Conservation (phyloP, 2,113 vertebrate genomes). For the Crotalus viridis region DNA sequence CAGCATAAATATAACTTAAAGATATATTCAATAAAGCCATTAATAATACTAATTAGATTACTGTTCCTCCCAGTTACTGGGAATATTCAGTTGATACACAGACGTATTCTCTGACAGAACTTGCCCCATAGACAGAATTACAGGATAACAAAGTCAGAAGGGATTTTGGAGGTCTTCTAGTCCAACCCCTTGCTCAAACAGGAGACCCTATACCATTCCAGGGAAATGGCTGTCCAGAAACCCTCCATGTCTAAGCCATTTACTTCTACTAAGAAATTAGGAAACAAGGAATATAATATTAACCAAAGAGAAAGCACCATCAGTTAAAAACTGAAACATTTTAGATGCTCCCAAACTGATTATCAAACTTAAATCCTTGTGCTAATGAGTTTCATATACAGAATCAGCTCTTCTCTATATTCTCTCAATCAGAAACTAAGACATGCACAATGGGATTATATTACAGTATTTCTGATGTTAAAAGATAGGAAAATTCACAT, state of each 20-base stretch:
- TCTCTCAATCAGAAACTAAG: not conserved
- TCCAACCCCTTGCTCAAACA: too few species aligned
- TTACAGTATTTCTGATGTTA: not conserved
- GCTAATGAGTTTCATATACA: not conserved
- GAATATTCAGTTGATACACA: not conserved
- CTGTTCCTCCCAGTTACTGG: not conserved
- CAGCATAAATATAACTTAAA: too few species aligned
- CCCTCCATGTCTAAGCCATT: not conserved
- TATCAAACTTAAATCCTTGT: not conserved
- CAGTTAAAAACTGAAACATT: not conserved
- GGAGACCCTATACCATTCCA: too few species aligned
- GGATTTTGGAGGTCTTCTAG: not conserved
- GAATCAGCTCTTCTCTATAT: not conserved
- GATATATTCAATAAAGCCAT: not conserved
- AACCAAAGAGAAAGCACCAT: not conserved
- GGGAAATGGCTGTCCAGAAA: not conserved
- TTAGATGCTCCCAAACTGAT: not conserved
- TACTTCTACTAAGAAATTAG: not conserved
- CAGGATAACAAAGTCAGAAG: not conserved
- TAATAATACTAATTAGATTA: not conserved
- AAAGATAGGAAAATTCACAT: not conserved
- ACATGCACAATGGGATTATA: not conserved
- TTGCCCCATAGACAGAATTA: not conserved
- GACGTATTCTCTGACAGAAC: not conserved
- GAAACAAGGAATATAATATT: not conserved